Base-by-base conservation (phyloP, 2,797 vertebrate genomes). In the Nannoperca obscura region DNA sequence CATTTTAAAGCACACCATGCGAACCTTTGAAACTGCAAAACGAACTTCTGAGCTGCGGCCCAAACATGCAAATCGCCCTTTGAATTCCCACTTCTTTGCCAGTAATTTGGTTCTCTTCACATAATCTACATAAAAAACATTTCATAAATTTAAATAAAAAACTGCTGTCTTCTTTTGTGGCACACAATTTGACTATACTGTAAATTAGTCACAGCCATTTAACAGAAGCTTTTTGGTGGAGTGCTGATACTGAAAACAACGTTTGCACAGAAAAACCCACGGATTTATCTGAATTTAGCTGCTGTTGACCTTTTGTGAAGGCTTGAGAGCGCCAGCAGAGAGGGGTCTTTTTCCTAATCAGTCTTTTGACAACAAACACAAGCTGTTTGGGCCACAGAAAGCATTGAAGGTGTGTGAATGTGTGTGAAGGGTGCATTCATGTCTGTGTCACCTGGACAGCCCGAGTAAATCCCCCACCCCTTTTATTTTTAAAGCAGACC, bases 291-390 rank as follows among this genome's bases (percentile, higher is more conserved):
- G 71, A 87, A 81, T 59, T 82, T 71, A 77, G 76, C 88, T 86
- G 87, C 88, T 92, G 86, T 83, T 89, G 86, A 88, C 84, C 88
- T 86, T 83, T 86, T 71, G 57, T 66, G 69, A 72, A 59, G 60
- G 66, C 77, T 66, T 30, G 46, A 59, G 63, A 84, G 55, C 71
- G 22, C 76, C 79, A 75, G 83, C 82, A 73, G 61, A 83, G 87
- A 50, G 71, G 53, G 50, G 57, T 82, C 78, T 80, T 78, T 69
- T 84, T 46, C 36, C 76, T 55, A 78, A 92, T 89, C 69, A 84
- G 60, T 88, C 90, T 75, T 91, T 90, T 92, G 88, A 90, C 94
- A 94, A 94, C 84, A 92, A 94, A 90, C 89, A 92, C 59, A 14
- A 69, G 81, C 83, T 90, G 83, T 92, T 91, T 93, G 82, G 83